phyloP scores from a whole-genome alignment of 1,140 invertebrate species.

The Pemphigus obesinymphae region DNA sequence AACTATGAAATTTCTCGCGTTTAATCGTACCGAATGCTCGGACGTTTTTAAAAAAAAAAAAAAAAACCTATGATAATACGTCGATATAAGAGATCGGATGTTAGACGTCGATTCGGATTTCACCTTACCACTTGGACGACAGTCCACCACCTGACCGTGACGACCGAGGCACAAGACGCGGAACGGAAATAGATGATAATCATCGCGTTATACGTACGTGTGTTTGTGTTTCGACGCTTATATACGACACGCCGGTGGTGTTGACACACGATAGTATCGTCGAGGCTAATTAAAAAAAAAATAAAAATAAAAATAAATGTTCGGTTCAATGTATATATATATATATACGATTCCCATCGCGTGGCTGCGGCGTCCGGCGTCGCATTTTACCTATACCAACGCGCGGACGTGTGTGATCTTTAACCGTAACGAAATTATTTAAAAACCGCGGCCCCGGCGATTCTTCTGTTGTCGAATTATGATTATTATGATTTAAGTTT shows the following conservation, averaged over 20 bases:
- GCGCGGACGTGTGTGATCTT: background rate
- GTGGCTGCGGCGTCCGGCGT: background rate
- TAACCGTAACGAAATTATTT: background rate
- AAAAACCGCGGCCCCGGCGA: background rate
- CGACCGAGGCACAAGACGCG: background rate
- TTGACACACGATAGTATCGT: conserved; percentile 5
- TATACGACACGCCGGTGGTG: background rate
- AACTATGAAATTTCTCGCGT: too few species aligned
- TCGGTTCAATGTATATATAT: background rate
- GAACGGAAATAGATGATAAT: conserved; percentile 8
- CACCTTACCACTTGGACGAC: background rate
- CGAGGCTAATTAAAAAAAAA: background rate
- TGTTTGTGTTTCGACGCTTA: background rate
- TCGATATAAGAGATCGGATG: too few species aligned
- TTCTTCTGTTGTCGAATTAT: background rate
- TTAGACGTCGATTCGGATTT: too few species aligned
- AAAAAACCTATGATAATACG: too few species aligned
- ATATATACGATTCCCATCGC: background rate
- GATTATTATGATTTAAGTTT: background rate
- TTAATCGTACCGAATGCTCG: too few species aligned
- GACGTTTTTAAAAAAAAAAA: too few species aligned
- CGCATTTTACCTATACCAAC: too few species aligned
- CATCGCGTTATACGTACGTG: background rate
- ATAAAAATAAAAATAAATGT: background rate
- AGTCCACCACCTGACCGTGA: background rate